A percentile compares a stretch with the other conserved stretches of the same genome.
These are phyloP conservation scores for Nudaria mundana DNA, from an alignment of 2,888 invertebrate genomes.

Conservation along the genomic window DNA sequence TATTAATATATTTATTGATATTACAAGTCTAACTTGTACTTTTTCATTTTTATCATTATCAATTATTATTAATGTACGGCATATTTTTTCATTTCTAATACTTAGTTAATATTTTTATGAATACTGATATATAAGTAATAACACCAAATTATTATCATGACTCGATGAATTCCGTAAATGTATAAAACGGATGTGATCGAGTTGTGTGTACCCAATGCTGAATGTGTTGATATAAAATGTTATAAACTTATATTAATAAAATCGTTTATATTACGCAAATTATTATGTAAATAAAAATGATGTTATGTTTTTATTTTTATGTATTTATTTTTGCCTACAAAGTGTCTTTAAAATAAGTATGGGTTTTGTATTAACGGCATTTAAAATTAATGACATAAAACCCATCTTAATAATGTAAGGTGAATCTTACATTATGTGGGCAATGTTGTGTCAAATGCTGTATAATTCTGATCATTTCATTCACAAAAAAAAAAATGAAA, in stretches of 20 bases:
- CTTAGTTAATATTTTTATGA: not conserved
- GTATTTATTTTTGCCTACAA: conserved; percentile 25
- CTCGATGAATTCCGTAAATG: not conserved
- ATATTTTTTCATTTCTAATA: not conserved
- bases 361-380: too few relatives aligned
- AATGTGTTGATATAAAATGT: not conserved
- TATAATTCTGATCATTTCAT: too few relatives aligned
- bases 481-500: not conserved
- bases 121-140: not conserved
- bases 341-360: too few relatives aligned
- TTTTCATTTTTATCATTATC: too few relatives aligned
- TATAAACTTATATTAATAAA: conserved; percentile 5
- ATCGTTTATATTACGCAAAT: conserved; percentile 18
- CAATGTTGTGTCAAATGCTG: too few relatives aligned
- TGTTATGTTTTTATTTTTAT: conserved; percentile 45
- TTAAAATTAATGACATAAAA: too few relatives aligned
- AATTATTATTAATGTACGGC: not conserved
- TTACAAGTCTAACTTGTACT: too few relatives aligned
- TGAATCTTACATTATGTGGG: too few relatives aligned
- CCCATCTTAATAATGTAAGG: too few relatives aligned
- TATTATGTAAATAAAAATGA: conserved; percentile 61
- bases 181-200: not conserved
- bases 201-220: conserved; percentile 1
- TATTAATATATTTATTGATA: too few relatives aligned
- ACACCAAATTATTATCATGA: not conserved